These are phyloP conservation scores for Drosophila grimshawi DNA, from an alignment of 1,140 invertebrate genomes.

Conservation along the genomic window DNA sequence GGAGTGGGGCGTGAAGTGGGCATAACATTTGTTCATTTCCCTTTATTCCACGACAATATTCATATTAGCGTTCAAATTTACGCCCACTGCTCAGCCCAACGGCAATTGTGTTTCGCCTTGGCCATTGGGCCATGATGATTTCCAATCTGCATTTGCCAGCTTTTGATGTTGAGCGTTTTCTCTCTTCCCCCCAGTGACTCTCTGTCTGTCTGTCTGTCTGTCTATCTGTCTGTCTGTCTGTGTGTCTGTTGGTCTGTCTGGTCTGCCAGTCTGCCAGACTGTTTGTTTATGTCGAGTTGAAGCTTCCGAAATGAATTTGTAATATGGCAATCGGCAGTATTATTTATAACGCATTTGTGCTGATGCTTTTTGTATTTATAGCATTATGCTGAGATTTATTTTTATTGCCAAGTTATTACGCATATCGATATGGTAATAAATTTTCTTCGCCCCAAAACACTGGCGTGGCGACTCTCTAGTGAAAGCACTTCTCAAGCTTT, in stretches of 20 bases:
- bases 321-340: conserved; percentile 70
- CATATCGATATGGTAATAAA: conserved; percentile 83
- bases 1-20: conserved; percentile 22
- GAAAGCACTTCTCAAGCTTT: conserved; percentile 53
- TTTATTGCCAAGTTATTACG: conserved; percentile 83
- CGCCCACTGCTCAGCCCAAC: conserved; percentile 32
- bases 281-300: conserved; percentile 57
- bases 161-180: conserved; percentile 26
- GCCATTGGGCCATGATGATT: conserved; percentile 73
- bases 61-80: conserved; percentile 80
- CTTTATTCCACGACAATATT: conserved; percentile 75
- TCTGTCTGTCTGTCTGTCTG: not conserved
- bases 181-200: not conserved
- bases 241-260: not conserved
- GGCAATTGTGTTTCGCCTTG: conserved; percentile 30
- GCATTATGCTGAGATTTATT: conserved; percentile 79
- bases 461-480: conserved; percentile 32
- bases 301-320: conserved; percentile 73
- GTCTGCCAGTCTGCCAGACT: conserved; percentile 14
- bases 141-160: conserved; percentile 49
- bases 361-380: conserved; percentile 81
- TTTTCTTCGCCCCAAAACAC: conserved; percentile 54
- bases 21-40: conserved; percentile 76
- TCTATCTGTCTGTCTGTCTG: not conserved
- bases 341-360: conserved; percentile 82